These are phyloP conservation scores for Arctia plantaginis DNA, from an alignment of 2,888 invertebrate genomes.

Conservation along the genomic window DNA sequence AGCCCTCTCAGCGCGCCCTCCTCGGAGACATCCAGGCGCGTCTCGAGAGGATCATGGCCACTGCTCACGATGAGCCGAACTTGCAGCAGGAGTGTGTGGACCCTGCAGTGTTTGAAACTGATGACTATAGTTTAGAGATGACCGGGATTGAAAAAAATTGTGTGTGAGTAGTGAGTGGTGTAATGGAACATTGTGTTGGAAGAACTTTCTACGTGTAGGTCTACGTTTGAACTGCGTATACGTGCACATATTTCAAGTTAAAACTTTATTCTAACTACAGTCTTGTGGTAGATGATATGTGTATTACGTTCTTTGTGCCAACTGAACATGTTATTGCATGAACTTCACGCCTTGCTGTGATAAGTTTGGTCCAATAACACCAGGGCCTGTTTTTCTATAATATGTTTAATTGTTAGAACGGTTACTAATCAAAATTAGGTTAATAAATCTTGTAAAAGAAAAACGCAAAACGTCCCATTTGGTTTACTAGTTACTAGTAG, in stretches of 20 bases:
- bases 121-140: conserved; percentile 66
- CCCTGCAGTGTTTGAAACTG: conserved; percentile 42
- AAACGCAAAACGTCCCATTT: not conserved
- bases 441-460: not conserved
- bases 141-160: conserved; percentile 52
- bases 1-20: conserved; percentile 90
- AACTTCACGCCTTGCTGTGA: not conserved
- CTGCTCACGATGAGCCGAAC: conserved; percentile 35
- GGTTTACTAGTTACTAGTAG: not conserved
- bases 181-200: not conserved
- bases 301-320: not conserved
- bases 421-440: not conserved
- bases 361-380: not conserved
- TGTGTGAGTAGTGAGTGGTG: conserved; percentile 11
- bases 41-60: conserved; percentile 84
- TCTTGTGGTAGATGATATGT: not conserved
- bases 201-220: not conserved
- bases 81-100: conserved; percentile 26
- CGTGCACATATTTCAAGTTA: not conserved
- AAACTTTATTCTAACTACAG: not conserved
- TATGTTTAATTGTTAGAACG: not conserved
- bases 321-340: not conserved
- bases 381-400: not conserved
- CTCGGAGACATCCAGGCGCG: conserved; percentile 91
- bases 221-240: not conserved